phyloP scores from a whole-genome alignment of 2,113 vertebrate species.

The Tragelaphus strepsiceros region DNA sequence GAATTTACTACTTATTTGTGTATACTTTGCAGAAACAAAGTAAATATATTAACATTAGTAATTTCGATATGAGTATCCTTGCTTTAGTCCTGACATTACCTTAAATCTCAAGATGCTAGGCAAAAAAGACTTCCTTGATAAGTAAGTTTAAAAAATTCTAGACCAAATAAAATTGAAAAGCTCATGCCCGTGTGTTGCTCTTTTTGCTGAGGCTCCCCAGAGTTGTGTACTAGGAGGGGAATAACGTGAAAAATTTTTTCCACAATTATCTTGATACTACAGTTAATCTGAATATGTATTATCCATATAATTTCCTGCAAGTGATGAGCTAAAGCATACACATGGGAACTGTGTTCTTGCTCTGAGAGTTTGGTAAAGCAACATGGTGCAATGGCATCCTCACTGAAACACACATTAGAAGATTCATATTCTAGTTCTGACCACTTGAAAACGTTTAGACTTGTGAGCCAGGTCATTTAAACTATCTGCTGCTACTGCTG shows the following conservation, averaged over 20 bases:
- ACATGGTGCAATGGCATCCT: accelerated
- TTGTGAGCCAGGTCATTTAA: background rate
- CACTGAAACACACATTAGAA: background rate
- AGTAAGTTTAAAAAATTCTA: background rate
- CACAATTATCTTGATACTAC: background rate
- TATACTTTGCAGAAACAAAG: background rate
- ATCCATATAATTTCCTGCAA: background rate
- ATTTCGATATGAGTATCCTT: background rate
- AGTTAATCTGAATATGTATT: background rate
- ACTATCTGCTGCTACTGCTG: too few relatives aligned
- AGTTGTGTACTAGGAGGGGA: background rate
- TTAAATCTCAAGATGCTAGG: background rate
- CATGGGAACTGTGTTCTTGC: background rate
- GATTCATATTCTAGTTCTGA: background rate
- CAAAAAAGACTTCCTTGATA: background rate
- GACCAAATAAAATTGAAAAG: background rate
- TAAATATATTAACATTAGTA: background rate
- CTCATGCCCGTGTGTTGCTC: background rate
- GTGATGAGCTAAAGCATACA: background rate
- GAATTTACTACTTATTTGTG: background rate
- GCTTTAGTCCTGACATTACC: background rate
- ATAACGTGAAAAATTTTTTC: background rate
- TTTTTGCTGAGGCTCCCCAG: background rate
- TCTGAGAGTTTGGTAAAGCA: background rate
- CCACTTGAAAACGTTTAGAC: background rate